A percentile compares a stretch with the other conserved stretches of the same genome.
Conservation (phyloP, 2,888 invertebrate genomes). For the Sclerodermus sp. region DNA sequence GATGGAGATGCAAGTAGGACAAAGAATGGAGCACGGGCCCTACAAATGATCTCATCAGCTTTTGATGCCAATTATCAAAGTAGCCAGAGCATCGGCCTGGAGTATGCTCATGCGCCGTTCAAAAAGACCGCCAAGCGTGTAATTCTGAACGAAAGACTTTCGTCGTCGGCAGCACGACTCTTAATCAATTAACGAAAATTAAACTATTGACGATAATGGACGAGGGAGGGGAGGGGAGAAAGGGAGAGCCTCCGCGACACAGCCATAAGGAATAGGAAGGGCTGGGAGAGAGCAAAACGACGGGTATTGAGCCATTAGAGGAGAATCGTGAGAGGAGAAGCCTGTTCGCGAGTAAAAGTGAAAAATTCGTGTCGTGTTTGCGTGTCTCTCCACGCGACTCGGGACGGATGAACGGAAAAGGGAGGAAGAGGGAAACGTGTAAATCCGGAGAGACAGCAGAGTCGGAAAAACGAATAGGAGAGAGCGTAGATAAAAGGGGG, state of each 20-base stretch:
- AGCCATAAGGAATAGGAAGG: too few species aligned
- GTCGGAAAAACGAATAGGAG: constrained; percentile 8
- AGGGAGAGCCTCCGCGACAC: too few species aligned
- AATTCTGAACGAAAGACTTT: background rate
- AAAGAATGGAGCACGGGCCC: too few species aligned
- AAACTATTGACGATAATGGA: background rate
- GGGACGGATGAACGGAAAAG: constrained; percentile 12
- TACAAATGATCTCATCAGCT: too few species aligned
- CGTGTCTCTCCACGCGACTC: too few species aligned
- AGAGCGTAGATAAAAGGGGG: background rate
- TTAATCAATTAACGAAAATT: background rate
- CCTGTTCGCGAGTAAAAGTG: constrained; percentile 4
- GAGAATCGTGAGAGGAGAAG: constrained; percentile 1
- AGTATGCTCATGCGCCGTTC: too few species aligned
- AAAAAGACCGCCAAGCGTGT: background rate
- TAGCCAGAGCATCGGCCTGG: too few species aligned
- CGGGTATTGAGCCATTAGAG: background rate
- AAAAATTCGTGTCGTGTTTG: constrained; percentile 3
- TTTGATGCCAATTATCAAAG: too few species aligned
- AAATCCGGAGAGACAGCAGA: constrained; percentile 1
- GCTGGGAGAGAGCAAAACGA: background rate
- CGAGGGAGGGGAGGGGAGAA: too few species aligned
- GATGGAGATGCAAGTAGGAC: too few species aligned
- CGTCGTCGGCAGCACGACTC: too few species aligned
- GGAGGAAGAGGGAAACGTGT: constrained; percentile 7